Percentiles rank a stretch among this genome's conserved stretches.
phyloP scores from a whole-genome alignment of 2,113 vertebrate species.

The Motacilla alba region DNA sequence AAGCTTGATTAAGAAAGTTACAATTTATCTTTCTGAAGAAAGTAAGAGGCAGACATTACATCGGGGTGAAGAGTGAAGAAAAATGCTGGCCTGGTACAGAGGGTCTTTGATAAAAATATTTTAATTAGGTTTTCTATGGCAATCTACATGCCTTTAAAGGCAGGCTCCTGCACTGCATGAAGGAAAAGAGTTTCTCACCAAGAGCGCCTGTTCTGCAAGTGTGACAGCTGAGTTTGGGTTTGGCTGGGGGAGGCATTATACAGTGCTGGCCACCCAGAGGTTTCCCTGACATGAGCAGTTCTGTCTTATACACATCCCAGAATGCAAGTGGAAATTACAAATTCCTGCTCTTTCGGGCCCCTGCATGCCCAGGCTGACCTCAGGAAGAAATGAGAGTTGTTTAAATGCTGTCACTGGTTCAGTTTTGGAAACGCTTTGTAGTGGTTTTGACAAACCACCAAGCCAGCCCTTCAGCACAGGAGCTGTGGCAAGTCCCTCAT shows the following conservation, averaged over 20 bases:
- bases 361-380: neutral
- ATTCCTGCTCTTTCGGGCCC: neutral
- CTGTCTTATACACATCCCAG: neutral
- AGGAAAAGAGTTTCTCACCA: neutral
- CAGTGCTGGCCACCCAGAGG: rapidly evolving
- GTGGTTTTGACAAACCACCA: neutral
- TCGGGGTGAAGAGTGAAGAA: neutral
- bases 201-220: neutral
- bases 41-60: neutral
- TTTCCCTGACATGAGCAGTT: neutral
- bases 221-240: neutral
- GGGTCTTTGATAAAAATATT: neutral
- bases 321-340: neutral
- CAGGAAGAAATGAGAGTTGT: neutral
- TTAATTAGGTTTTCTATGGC: neutral
- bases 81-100: neutral
- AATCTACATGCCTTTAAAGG: neutral
- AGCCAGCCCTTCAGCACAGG: neutral
- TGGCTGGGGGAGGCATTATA: neutral
- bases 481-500: neutral
- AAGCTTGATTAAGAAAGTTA: neutral
- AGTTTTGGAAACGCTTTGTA: neutral
- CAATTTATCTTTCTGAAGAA: neutral
- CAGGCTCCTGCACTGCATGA: neutral
- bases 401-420: neutral